These are phyloP conservation scores for Clamator glandarius DNA, from an alignment of 2,797 vertebrate genomes.

Conservation along the genomic window DNA sequence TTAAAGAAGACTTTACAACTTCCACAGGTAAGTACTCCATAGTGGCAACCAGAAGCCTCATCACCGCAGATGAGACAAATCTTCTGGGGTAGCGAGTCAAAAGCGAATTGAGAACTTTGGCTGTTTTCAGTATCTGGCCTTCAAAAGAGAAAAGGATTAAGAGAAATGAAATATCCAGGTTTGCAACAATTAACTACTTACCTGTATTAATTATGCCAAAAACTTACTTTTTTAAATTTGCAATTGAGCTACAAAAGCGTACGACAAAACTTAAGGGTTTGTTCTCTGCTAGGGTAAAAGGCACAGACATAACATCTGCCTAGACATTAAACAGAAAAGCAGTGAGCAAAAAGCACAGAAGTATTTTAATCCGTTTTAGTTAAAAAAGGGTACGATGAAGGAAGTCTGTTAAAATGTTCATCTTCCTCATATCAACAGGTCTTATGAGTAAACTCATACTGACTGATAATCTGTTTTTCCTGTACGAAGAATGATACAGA, in stretches of 20 bases:
- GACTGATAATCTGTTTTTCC: neutral
- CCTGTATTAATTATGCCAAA: neutral
- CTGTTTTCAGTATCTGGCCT: constrained; percentile 78
- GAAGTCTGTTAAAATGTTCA: neutral
- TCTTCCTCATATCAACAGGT: neutral
- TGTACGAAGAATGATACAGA: neutral
- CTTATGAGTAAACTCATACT: neutral
- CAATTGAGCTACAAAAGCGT: neutral
- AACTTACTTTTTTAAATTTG: neutral
- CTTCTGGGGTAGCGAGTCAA: constrained; percentile 87
- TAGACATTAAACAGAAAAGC: neutral
- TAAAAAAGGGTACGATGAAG: neutral
- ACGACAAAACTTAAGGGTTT: neutral
- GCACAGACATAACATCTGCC: neutral
- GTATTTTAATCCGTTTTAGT: neutral
- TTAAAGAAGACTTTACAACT: constrained; percentile 99
- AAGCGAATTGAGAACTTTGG: constrained; percentile 77
- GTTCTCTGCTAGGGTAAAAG: neutral
- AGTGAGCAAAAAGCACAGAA: neutral
- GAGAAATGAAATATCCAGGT: neutral
- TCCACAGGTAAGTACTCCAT: constrained; percentile 96
- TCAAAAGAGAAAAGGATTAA: constrained; percentile 58
- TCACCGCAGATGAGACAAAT: constrained; percentile 94
- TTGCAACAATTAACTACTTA: neutral
- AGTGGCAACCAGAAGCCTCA: constrained; percentile 97